Percentiles rank a stretch among this genome's conserved stretches.
These are phyloP conservation scores for Apolygus lucorum DNA, from an alignment of 1,140 invertebrate genomes.

Conservation along the genomic window DNA sequence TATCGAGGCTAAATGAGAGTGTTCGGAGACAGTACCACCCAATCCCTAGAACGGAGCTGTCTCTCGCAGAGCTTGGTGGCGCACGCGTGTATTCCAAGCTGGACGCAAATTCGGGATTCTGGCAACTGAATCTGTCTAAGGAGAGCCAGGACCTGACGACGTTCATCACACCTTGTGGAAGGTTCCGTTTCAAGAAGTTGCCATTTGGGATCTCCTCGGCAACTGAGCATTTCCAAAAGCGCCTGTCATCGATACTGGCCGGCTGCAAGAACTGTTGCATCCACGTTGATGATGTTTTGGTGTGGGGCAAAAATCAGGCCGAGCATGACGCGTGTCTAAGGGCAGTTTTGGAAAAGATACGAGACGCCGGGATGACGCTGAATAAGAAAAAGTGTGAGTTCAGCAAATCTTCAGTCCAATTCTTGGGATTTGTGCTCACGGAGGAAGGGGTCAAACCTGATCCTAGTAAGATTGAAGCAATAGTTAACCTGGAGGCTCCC, in stretches of 20 bases:
- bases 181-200: conserved; percentile 33
- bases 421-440: conserved; percentile 38
- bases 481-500: conserved; percentile 32
- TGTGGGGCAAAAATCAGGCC: conserved; percentile 26
- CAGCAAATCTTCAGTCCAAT: conserved; percentile 32
- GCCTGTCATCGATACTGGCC: neutral
- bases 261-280: neutral
- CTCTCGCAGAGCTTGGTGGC: conserved; percentile 17
- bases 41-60: conserved; percentile 29
- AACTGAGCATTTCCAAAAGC: neutral
- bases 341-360: conserved; percentile 28
- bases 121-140: conserved; percentile 39
- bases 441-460: conserved; percentile 35
- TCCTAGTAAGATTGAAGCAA: conserved; percentile 36
- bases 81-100: conserved; percentile 27
- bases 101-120: conserved; percentile 39
- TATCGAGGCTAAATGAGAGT: conserved; percentile 35
- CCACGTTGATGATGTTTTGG: conserved; percentile 35
- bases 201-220: neutral
- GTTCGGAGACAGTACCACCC: conserved; percentile 32
- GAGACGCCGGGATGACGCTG: neutral
- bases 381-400: conserved; percentile 35
- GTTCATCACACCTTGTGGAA: conserved; percentile 40
- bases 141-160: conserved; percentile 40
- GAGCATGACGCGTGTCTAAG: conserved; percentile 33